Evolutionary conservation across 92 coral and sea anemone genomes (phyloP), one percentile per base, ranked within the genome.

Genomic region (Bergia puertoricense): DNA sequence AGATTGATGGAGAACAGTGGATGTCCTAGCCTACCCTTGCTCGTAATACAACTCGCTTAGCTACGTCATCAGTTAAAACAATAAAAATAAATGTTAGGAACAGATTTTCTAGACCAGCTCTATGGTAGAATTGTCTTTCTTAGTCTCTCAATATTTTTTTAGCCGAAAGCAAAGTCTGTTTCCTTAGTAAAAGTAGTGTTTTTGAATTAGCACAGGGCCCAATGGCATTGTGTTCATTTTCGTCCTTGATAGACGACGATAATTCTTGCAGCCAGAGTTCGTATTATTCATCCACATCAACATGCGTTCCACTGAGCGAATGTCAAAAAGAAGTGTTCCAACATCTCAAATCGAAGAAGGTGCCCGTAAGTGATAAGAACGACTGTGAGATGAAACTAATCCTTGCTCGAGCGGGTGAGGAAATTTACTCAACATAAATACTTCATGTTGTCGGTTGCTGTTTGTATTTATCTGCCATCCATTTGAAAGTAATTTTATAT

Each of bases 161-260:
- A 67, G 36, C 36, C 37, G 73, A 67, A 5, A 39, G 46, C 50
- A 37, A 75, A 75, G 79, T 75, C 7, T 16, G 40, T 75, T 75
- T 39, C 22, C 51, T 15, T 39, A 30, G 75, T 67, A 23, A 18
- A 69, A 30, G 23, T 23, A 69, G 39, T 40, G 41, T 69, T 69
- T 40, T 75, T 22, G 79, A 22, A 75, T 42, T 39, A 42, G 51
- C 15, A 18, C 48, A 75, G 54, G 11, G 81, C 81, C 45, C 45
- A 38, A 77, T 46, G 51, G 54, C 54, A 77, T 45, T 36, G 37
- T 77, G 51, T 18, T 77, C 81, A 14, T 77, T 77, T 77, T 77
- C 54, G 81, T 77, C 81, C 59, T 77, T 77, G 81, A 77, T 46
- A 77, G 81, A 44, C 54, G 81, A 8, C 50, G 18, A 22, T 16